Percentiles rank a stretch among this genome's conserved stretches.
These are phyloP conservation scores for Dreissena rostriformis DNA, from an alignment of 1,140 invertebrate genomes.

Conservation along the genomic window DNA sequence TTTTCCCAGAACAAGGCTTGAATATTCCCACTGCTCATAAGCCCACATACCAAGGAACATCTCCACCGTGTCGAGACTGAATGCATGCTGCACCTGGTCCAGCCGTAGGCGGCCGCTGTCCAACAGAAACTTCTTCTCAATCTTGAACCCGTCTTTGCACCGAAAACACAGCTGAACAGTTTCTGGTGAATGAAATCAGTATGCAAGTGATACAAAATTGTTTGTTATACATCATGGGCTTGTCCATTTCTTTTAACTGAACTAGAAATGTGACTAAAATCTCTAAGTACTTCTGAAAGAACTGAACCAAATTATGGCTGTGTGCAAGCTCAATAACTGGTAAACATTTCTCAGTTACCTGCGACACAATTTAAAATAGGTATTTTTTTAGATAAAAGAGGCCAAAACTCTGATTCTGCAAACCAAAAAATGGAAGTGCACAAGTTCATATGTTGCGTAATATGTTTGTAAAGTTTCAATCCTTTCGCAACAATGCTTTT, in stretches of 20 bases:
- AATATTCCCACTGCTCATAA: background rate
- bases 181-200: constrained; percentile 57
- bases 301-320: too few relatives aligned
- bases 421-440: background rate
- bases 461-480: background rate
- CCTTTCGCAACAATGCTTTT: background rate
- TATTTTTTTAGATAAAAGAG: too few relatives aligned
- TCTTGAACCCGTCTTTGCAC: constrained; percentile 57
- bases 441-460: background rate
- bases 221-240: too few relatives aligned
- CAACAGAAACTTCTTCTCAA: constrained; percentile 70
- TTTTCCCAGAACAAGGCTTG: background rate
- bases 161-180: constrained; percentile 65
- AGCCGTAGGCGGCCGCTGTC: constrained; percentile 74
- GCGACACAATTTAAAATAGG: too few relatives aligned
- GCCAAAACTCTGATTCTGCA: too few relatives aligned
- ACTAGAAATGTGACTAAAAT: too few relatives aligned
- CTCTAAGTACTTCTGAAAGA: too few relatives aligned
- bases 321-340: too few relatives aligned
- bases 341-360: too few relatives aligned
- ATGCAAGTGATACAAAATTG: too few relatives aligned
- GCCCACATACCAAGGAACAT: constrained; percentile 70
- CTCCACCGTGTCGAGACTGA: constrained; percentile 72
- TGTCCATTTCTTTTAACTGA: too few relatives aligned
- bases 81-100: constrained; percentile 70